Conservation (phyloP, 1,140 invertebrate species). For the Zaprionus capensis region DNA sequence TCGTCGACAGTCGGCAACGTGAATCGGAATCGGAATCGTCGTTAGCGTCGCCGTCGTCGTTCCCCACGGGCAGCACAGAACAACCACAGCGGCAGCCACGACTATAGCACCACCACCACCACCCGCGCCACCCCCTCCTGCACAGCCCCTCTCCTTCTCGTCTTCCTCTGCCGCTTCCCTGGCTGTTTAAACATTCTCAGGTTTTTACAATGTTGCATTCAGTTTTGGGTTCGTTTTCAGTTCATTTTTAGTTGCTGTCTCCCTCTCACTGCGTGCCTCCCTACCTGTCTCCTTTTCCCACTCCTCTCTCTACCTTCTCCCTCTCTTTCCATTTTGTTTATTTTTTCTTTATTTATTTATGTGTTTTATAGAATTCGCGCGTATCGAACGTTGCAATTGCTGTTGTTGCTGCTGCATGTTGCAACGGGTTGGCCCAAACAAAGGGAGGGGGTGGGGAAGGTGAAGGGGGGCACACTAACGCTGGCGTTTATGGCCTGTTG, state of each 20-base stretch:
- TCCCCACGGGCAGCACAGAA: conserved; percentile 53
- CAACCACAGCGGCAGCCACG: conserved; percentile 6
- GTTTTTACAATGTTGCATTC: conserved; percentile 36
- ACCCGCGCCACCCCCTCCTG: conserved; percentile 2
- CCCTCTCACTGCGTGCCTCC: not conserved
- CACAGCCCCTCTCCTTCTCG: not conserved
- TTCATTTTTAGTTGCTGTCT: conserved; percentile 19
- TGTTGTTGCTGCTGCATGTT: conserved; percentile 44
- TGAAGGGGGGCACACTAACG: not conserved
- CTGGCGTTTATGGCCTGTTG: conserved; percentile 59
- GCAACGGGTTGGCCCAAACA: conserved; percentile 48
- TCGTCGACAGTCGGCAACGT: conserved; percentile 53
- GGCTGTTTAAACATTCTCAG: conserved; percentile 32
- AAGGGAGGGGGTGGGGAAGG: not conserved
- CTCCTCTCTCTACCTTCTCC: not conserved
- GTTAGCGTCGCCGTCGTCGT: conserved; percentile 58
- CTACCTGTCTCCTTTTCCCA: not conserved
- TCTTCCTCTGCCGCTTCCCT: not conserved
- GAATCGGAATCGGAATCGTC: conserved; percentile 73
- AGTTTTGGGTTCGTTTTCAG: conserved; percentile 19
- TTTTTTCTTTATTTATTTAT: conserved; percentile 53
- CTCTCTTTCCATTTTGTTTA: conserved; percentile 19
- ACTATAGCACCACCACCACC: not conserved
- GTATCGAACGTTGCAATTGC: conserved; percentile 63
- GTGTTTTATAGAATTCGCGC: conserved; percentile 67